Evolutionary conservation across 2,888 invertebrate species (phyloP).

Genomic region (Euplagia quadripunctaria): DNA sequence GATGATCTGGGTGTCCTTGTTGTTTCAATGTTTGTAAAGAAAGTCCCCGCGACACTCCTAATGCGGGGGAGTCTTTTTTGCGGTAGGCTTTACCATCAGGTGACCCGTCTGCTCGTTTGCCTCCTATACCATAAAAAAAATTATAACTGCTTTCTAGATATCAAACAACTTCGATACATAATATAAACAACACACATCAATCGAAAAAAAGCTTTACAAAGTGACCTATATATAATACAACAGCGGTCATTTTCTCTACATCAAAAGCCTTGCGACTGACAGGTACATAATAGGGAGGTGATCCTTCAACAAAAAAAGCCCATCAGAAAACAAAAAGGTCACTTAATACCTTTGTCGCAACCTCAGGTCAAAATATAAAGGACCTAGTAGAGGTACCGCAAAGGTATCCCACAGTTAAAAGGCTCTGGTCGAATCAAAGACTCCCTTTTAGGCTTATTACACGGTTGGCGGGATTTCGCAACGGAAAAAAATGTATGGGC

Average conservation of each 20-base stretch:
- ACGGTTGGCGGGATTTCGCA: conserved; percentile 61
- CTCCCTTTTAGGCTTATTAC: conserved; percentile 81
- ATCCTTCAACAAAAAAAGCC: conserved; percentile 30
- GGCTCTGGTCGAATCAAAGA: conserved; percentile 74
- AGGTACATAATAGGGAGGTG: conserved; percentile 30
- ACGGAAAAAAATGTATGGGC: conserved; percentile 59
- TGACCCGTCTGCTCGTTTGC: too few relatives aligned
- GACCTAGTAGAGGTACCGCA: conserved; percentile 64
- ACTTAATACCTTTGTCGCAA: conserved; percentile 62
- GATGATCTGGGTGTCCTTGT: neutral
- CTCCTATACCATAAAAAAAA: too few relatives aligned
- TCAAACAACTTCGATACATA: neutral
- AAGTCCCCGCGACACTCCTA: neutral
- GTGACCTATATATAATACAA: conserved; percentile 46
- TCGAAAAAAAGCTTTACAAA: conserved; percentile 31
- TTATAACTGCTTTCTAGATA: neutral
- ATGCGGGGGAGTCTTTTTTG: neutral
- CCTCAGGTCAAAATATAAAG: conserved; percentile 60
- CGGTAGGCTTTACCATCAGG: too few relatives aligned
- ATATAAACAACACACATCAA: neutral
- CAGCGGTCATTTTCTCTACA: conserved; percentile 45
- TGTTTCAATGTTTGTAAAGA: neutral
- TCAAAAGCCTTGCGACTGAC: conserved; percentile 42
- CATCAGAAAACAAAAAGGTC: conserved; percentile 54
- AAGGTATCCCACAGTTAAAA: conserved; percentile 76